These are phyloP conservation scores for Albula goreensis DNA, from an alignment of 2,113 vertebrate species.

Conservation along the genomic window DNA sequence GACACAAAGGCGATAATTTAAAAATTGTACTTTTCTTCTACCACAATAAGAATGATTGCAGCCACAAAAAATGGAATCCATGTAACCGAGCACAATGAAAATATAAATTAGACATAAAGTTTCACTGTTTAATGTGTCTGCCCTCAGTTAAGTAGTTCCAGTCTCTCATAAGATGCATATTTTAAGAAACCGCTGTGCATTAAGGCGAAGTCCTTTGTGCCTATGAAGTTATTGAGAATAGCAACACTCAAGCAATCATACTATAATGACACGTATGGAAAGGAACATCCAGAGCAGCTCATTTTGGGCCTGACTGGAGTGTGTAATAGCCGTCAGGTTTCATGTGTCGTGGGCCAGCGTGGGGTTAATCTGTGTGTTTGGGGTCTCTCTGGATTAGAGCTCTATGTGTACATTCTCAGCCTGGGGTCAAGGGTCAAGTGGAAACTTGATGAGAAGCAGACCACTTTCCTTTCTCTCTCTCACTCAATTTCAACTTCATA, in stretches of 20 bases:
- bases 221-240: not conserved
- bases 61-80: not conserved
- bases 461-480: slow-evolving; percentile 21
- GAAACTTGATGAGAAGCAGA: slow-evolving; percentile 27
- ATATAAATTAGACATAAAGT: too few relatives aligned
- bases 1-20: not conserved
- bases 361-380: slow-evolving; percentile 15
- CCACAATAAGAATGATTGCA: not conserved
- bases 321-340: not conserved
- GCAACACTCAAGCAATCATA: not conserved
- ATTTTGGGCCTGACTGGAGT: not conserved
- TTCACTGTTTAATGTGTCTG: not conserved
- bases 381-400: slow-evolving; percentile 12
- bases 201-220: not conserved
- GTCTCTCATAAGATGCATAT: not conserved
- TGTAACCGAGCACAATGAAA: too few relatives aligned
- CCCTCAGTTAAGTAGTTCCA: not conserved
- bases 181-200: not conserved
- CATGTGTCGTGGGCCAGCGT: not conserved
- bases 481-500: slow-evolving; percentile 10
- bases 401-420: slow-evolving; percentile 30
- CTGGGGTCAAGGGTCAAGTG: slow-evolving; percentile 34
- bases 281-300: not conserved
- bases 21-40: not conserved
- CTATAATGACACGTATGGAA: not conserved